Evolutionary conservation across 2,113 vertebrate genomes (phyloP).

Genomic region (Amblyornis subalaris): DNA sequence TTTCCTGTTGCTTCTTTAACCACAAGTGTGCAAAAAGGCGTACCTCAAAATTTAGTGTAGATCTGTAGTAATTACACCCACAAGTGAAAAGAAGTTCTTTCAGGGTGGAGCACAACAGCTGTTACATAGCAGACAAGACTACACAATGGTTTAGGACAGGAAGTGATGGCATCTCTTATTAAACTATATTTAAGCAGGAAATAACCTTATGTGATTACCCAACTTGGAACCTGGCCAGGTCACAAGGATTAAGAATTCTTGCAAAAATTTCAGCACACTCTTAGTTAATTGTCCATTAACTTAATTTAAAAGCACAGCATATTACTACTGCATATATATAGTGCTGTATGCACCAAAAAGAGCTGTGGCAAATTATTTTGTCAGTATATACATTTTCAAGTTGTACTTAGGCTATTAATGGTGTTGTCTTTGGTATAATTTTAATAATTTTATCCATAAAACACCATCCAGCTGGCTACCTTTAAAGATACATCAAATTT

Average conservation of each 20-base stretch:
- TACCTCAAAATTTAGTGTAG: background rate
- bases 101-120: background rate
- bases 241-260: slow-evolving; percentile 7
- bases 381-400: background rate
- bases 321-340: background rate
- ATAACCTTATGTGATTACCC: slow-evolving; percentile 16
- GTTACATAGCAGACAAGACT: background rate
- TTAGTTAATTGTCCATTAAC: background rate
- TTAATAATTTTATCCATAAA: background rate
- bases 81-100: background rate
- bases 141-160: background rate
- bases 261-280: background rate
- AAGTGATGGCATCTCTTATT: slow-evolving; percentile 40
- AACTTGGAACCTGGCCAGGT: slow-evolving; percentile 5
- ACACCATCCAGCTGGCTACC: background rate
- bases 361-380: background rate
- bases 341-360: background rate
- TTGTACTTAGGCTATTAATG: background rate
- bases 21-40: background rate
- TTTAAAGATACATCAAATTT: background rate
- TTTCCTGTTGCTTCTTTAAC: background rate
- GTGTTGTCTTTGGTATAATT: background rate
- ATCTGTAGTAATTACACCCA: background rate
- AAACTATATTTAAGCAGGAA: slow-evolving; percentile 29
- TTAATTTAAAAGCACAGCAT: background rate